Evolutionary conservation across 2,888 invertebrate species (phyloP).

Genomic region (Ypsolopha scabrella): DNA sequence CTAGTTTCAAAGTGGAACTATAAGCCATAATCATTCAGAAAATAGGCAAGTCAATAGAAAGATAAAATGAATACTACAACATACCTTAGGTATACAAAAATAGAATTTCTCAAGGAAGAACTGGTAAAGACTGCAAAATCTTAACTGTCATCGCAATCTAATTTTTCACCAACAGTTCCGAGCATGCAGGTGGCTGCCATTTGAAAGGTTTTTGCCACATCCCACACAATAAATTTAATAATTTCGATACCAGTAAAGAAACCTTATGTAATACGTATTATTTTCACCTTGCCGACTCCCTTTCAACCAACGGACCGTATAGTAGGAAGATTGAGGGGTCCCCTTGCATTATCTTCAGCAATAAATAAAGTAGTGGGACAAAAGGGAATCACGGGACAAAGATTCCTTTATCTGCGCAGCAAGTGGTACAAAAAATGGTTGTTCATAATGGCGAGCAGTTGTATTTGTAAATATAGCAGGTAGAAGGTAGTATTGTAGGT

Average conservation of each 20-base stretch:
- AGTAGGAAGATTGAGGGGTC: constrained; percentile 7
- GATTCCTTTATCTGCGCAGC: constrained; percentile 38
- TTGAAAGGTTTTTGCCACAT: constrained; percentile 4
- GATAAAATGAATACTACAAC: too few relatives aligned
- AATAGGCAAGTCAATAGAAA: too few relatives aligned
- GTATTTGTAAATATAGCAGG: constrained; percentile 64
- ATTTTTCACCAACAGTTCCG: constrained; percentile 20
- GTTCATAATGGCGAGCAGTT: constrained; percentile 41
- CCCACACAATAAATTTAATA: neutral
- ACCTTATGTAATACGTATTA: constrained; percentile 3
- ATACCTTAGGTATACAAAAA: too few relatives aligned
- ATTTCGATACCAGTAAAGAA: neutral
- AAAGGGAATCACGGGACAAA: constrained; percentile 30
- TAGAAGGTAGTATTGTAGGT: constrained; percentile 58
- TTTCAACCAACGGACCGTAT: constrained; percentile 1
- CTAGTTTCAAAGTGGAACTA: too few relatives aligned
- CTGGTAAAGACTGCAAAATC: too few relatives aligned
- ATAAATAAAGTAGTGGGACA: constrained; percentile 14
- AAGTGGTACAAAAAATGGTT: constrained; percentile 38
- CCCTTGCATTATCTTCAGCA: constrained; percentile 18
- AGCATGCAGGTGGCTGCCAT: constrained; percentile 10
- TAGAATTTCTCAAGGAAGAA: too few relatives aligned
- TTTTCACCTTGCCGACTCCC: constrained; percentile 4
- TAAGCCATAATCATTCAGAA: too few relatives aligned
- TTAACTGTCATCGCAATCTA: too few relatives aligned